Conservation (phyloP, 2,113 vertebrate genomes). For the Pterocles gutturalis region DNA sequence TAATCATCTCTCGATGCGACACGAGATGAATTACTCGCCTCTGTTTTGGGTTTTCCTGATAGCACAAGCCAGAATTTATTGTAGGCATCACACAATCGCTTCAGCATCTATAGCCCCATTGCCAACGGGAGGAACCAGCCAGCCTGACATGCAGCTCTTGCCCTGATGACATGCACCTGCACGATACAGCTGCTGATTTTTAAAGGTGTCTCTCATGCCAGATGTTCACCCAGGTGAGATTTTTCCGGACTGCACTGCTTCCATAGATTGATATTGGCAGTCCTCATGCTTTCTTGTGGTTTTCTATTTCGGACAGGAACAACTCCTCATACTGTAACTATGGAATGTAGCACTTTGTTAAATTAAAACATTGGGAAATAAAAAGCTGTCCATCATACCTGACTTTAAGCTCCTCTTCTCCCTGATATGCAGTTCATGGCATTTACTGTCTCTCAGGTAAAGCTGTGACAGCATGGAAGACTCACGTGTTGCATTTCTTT, state of each 20-base stretch:
- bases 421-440: not conserved
- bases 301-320: slow-evolving; percentile 2
- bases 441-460: not conserved
- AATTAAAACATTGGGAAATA: slow-evolving; percentile 59
- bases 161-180: not conserved
- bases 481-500: not conserved
- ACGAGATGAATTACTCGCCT: not conserved
- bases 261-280: not conserved
- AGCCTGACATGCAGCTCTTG: not conserved
- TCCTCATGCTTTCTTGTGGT: not conserved
- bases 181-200: not conserved
- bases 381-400: slow-evolving; percentile 27
- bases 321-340: slow-evolving; percentile 23
- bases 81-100: not conserved
- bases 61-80: not conserved
- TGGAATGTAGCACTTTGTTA: slow-evolving; percentile 61
- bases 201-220: not conserved
- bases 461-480: not conserved
- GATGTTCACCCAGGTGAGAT: not conserved
- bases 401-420: not conserved
- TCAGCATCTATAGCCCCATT: not conserved
- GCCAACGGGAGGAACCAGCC: not conserved
- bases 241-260: not conserved
- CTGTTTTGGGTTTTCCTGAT: not conserved
- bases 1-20: not conserved